Evolutionary conservation across 2,113 vertebrate species (phyloP), one percentile per base, ranked within the genome.

Genomic region (Diadophis punctatus): DNA sequence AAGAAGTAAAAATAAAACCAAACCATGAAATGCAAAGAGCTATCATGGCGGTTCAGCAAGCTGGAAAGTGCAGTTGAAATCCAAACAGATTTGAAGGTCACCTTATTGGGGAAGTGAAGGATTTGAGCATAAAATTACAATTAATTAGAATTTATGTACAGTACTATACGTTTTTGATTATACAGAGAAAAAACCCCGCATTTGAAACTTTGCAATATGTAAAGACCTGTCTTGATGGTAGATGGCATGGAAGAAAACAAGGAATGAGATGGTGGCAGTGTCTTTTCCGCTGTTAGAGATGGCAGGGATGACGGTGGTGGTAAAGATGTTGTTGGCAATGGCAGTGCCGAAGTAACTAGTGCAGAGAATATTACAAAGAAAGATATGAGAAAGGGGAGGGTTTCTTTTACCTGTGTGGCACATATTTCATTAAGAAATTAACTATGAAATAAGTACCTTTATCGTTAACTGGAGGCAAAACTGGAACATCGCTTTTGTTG

Each of bases 241-340:
- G 94, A 91, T n/a, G 9, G 56, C 53, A 91, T 14, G 89, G 92
- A 93, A 80, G 60, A 88, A 91, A 43, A 93, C 34, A 97, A 93
- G 58, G 96, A 93, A 88, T 95, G 92, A 10, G 96, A 92, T 27
- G 95, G 95, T 92, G 90, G 93, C 88, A 96, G 89, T 91, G 5
- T 86, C 94, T 95, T 90, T 43, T 91, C 91, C 14, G 97, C 94
- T 14, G 95, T 90, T 91, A 93, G 56, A 43, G 97, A 90, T 60
- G 91, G 22, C 58, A 95, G 91, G 58, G 96, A 96, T 58, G 18
- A 60, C 14, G 90, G 87, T 87, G 94, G 90, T 90, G 97, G 88
- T 89, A 96, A 95, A 88, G 94, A 91, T 91, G 97, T 87, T 53
- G 90, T 18, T 52, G 95, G 51, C 23, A 43, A 91, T 90, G 94